Evolutionary conservation across 2,797 vertebrate genomes (phyloP), one percentile per base, ranked within the genome.

Genomic region (Petrocephalus sullivani): DNA sequence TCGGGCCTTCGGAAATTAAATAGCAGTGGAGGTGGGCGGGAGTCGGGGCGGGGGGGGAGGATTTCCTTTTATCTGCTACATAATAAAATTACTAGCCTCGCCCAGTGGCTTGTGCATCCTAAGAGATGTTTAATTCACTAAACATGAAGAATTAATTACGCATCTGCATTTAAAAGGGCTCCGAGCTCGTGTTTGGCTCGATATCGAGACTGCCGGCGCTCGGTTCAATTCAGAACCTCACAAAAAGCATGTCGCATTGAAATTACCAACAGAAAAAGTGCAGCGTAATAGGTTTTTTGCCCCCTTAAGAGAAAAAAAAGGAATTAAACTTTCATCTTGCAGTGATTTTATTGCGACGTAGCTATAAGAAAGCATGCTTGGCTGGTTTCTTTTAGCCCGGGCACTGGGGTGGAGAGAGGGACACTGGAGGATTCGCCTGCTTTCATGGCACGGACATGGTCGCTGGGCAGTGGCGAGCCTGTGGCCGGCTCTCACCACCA

Each of bases 131-230:
- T 95, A 94, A 94, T 96, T 96, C 94, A 91, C 92, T 93, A 93
- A 96, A 95, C 94, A 95, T 91, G 94, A 94, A 95, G 93, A 96
- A 94, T 94, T 96, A 96, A 96, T 97, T 95, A 95, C 89, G 93
- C 91, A 96, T 95, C 94, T 96, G 91, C 95, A 96, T 95, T 92
- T 95, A 88, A 96, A 96, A 95, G 92, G 94, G n/a, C 94, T 94
- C 89, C 89, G 90, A 88, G 75, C 91, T 90, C 89, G 60, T 87
- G 54, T 19, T 89, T 51, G 82, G 82, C 82, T 84, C 82, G 51
- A 84, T 84, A 53, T 54, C 46, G 49, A 46, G 51, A 23, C 82
- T 49, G 82, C 89, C 54, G 89, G 92, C 92, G 91, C 5, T 0
- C 86, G 88, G 90, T 90, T 92, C 89, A 92, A 91, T 90, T 92